phyloP scores from a whole-genome alignment of 1,140 invertebrate genomes.

The Apis mellifera region DNA sequence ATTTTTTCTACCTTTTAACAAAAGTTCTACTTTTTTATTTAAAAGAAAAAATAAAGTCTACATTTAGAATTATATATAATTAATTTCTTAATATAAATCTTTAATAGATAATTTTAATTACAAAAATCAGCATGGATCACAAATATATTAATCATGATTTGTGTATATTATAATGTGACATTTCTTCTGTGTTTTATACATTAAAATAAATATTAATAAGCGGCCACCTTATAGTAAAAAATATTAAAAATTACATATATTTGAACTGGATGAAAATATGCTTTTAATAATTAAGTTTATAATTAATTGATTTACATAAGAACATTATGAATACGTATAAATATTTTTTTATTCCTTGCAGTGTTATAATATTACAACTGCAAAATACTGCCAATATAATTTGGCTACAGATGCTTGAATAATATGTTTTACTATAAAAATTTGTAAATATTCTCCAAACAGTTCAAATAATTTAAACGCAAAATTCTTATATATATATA shows the following conservation, averaged over 20 bases:
- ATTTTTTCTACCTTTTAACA: slow-evolving; percentile 11
- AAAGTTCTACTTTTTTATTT: background rate
- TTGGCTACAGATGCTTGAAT: slow-evolving; percentile 43
- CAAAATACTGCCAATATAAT: slow-evolving; percentile 41
- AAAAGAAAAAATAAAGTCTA: background rate
- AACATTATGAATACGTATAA: slow-evolving; percentile 17
- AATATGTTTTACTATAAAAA: slow-evolving; percentile 41
- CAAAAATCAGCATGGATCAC: slow-evolving; percentile 2
- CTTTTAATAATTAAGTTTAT: background rate
- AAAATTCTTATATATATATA: slow-evolving; percentile 20
- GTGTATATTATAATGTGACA: background rate
- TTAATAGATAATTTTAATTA: slow-evolving; percentile 9
- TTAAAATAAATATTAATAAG: slow-evolving; percentile 16
- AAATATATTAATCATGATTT: slow-evolving; percentile 36
- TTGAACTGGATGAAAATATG: background rate
- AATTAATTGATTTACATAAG: slow-evolving; percentile 8
- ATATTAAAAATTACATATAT: background rate
- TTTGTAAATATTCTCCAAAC: slow-evolving; percentile 29
- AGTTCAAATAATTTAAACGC: slow-evolving; percentile 47
- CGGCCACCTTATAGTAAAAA: background rate
- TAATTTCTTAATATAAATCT: background rate
- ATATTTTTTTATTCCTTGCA: slow-evolving; percentile 41
- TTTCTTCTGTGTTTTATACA: slow-evolving; percentile 6
- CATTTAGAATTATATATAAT: background rate
- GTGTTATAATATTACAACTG: slow-evolving; percentile 16